A percentile compares a stretch with the other conserved stretches of the same genome.
Evolutionary conservation across 1,140 invertebrate genomes (phyloP).

Genomic region (Portunus trituberculatus): DNA sequence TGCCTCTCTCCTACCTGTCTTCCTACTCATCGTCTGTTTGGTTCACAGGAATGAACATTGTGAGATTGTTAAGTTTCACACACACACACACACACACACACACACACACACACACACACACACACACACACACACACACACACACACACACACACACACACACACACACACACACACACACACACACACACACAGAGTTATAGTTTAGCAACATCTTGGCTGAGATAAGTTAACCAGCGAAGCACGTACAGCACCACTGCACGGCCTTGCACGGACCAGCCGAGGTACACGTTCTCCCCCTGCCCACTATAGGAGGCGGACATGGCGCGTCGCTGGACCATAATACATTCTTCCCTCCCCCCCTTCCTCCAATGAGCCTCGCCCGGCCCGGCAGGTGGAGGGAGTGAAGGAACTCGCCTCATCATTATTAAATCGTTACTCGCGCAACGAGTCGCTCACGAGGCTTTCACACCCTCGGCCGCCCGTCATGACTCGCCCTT

Average conservation of each 20-base stretch:
- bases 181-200: conserved; percentile 9
- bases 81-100: background rate
- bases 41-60: background rate
- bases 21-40: background rate
- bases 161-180: background rate
- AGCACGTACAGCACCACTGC: no score
- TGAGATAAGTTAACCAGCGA: no score
- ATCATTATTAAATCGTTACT: conserved; percentile 75
- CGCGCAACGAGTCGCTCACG: conserved; percentile 68
- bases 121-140: conserved; percentile 15
- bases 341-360: no score
- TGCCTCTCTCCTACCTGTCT: no score
- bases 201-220: no score
- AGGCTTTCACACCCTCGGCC: conserved; percentile 66
- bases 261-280: no score
- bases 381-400: background rate
- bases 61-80: background rate
- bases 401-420: conserved; percentile 42
- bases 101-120: background rate
- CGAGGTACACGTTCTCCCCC: no score
- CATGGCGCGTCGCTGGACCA: no score
- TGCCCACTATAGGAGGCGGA: no score
- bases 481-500: conserved; percentile 60
- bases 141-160: background rate
- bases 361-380: no score